A percentile compares a stretch with the other conserved stretches of the same genome.
Conservation (phyloP, 2,113 vertebrate genomes). For the Mixornis gularis region DNA sequence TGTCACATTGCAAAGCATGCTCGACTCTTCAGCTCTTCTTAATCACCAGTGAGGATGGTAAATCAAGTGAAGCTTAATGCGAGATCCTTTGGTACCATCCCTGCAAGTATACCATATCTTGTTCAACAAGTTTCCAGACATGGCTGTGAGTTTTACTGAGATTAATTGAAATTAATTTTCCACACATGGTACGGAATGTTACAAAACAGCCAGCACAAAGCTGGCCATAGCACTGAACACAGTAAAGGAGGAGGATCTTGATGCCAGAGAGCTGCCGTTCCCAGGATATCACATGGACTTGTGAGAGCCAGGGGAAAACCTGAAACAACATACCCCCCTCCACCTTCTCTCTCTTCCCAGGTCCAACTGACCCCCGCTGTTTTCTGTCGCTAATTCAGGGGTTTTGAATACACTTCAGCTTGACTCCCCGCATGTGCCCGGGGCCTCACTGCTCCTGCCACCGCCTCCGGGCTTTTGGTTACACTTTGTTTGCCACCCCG, state of each 20-base stretch:
- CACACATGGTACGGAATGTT: neutral
- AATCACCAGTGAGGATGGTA: neutral
- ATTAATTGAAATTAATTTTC: neutral
- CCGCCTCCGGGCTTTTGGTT: neutral
- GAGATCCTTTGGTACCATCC: neutral
- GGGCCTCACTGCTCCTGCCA: neutral
- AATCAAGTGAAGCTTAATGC: neutral
- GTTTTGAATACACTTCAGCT: neutral
- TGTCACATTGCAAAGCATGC: neutral
- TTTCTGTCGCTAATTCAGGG: neutral
- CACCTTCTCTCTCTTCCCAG: neutral
- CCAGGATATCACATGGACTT: neutral
- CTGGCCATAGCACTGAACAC: neutral
- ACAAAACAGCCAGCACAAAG: neutral
- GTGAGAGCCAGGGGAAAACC: neutral
- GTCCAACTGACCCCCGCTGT: neutral
- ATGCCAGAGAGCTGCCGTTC: neutral
- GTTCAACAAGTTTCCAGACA: accelerated
- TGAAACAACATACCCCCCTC: neutral
- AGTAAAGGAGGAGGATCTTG: neutral
- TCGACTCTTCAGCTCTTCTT: neutral
- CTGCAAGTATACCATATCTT: neutral
- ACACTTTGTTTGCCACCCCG: neutral
- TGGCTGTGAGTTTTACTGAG: neutral
- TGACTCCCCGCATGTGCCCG: accelerated